Percentiles rank a stretch among this genome's conserved stretches.
These are phyloP conservation scores for Echeneis naucrates DNA, from an alignment of 2,797 vertebrate genomes.

Conservation along the genomic window DNA sequence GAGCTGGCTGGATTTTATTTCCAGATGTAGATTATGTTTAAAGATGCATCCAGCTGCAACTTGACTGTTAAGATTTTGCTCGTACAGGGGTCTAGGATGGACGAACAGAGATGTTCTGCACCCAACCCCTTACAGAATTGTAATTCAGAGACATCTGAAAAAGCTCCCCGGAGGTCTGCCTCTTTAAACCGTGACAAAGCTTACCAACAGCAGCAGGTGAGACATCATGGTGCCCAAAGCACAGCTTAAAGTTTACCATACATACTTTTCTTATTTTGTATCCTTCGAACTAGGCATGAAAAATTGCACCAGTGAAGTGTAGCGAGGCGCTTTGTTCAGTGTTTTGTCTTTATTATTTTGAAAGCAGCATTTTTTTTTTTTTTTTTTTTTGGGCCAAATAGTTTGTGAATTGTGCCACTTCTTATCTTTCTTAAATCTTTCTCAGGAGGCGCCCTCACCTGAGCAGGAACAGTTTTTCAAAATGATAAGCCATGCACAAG, in stretches of 20 bases:
- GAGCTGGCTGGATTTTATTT: slow-evolving; percentile 2
- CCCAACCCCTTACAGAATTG: slow-evolving; percentile 68
- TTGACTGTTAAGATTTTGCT: background rate
- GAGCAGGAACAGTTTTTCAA: slow-evolving; percentile 67
- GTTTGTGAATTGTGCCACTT: background rate
- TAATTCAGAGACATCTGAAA: slow-evolving; percentile 38
- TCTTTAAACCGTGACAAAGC: slow-evolving; percentile 51
- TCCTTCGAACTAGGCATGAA: slow-evolving; percentile 11
- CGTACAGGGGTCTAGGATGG: slow-evolving; percentile 81
- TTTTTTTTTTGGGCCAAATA: background rate
- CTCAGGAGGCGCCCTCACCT: slow-evolving; percentile 46
- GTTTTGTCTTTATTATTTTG: background rate
- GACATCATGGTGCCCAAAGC: background rate
- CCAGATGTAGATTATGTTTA: background rate
- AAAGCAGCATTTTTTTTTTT: background rate
- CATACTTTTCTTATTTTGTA: background rate
- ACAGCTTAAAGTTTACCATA: slow-evolving; percentile 3
- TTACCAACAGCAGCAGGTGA: slow-evolving; percentile 55
- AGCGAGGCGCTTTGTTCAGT: background rate
- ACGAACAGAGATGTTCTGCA: slow-evolving; percentile 82
- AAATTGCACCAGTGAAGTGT: background rate
- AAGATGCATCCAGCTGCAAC: background rate
- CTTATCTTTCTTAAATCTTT: slow-evolving; percentile 5
- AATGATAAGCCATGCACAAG: slow-evolving; percentile 71
- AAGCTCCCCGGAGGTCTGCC: slow-evolving; percentile 64